Conservation (phyloP, 1,140 invertebrate species). For the Cyclina sinensis region DNA sequence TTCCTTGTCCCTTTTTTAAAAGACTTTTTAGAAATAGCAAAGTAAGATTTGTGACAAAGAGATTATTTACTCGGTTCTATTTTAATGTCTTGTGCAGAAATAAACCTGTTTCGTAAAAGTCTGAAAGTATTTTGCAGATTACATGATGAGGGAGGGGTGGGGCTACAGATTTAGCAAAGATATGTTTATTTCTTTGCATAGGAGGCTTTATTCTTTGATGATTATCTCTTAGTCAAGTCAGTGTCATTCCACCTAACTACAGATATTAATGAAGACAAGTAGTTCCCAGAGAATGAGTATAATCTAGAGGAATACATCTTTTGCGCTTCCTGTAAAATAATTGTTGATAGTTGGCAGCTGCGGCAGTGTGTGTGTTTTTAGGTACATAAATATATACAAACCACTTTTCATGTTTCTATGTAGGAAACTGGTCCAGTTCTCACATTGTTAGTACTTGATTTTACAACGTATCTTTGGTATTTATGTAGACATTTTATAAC, state of each 20-base stretch:
- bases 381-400: not conserved
- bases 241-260: not conserved
- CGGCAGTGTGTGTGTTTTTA: not conserved
- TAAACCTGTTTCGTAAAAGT: too few relatives aligned
- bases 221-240: not conserved
- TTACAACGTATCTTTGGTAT: not conserved
- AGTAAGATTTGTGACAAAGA: too few relatives aligned
- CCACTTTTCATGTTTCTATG: not conserved
- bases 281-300: not conserved
- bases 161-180: too few relatives aligned
- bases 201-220: not conserved
- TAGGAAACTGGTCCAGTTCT: not conserved
- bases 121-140: too few relatives aligned
- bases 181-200: too few relatives aligned
- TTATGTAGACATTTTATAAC: not conserved
- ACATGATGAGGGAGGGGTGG: too few relatives aligned
- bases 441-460: not conserved
- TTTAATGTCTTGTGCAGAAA: too few relatives aligned
- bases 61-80: too few relatives aligned
- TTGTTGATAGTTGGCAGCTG: not conserved
- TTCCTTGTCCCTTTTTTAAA: too few relatives aligned
- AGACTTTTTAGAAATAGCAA: too few relatives aligned
- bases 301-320: not conserved
- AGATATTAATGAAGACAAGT: not conserved
- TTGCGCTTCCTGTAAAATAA: not conserved